Percentiles rank a stretch among this genome's conserved stretches.
Conservation (phyloP, 1,140 invertebrate species). For the Drosophila ficusphila region DNA sequence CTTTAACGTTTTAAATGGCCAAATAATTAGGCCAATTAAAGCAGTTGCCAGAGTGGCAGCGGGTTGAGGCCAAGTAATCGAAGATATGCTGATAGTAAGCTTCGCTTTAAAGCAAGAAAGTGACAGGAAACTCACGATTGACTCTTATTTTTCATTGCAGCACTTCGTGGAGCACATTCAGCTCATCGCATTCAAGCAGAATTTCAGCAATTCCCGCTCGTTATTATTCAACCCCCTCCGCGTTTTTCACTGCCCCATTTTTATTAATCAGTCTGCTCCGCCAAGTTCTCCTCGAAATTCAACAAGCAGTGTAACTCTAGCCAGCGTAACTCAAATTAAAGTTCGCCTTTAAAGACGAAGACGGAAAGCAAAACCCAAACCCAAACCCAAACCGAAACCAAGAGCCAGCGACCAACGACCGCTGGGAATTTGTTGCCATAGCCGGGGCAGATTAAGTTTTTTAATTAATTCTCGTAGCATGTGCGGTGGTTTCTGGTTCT, state of each 20-base stretch:
- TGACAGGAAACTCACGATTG: too few relatives aligned
- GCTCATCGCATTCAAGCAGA: too few relatives aligned
- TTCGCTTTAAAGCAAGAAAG: too few relatives aligned
- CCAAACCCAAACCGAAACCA: conserved; percentile 23
- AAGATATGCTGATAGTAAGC: too few relatives aligned
- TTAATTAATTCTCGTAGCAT: conserved; percentile 67
- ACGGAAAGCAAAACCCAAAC: too few relatives aligned
- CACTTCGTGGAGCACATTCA: too few relatives aligned
- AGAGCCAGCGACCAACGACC: conserved; percentile 15
- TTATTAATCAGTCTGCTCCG: neutral
- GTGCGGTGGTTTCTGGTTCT: conserved; percentile 9
- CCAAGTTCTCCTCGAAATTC: neutral
- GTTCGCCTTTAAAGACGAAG: neutral
- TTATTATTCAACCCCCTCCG: too few relatives aligned
- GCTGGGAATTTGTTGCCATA: conserved; percentile 30
- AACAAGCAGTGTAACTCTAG: conserved; percentile 2
- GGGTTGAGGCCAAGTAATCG: conserved; percentile 16
- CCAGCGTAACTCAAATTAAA: neutral
- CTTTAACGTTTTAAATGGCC: neutral
- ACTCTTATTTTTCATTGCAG: too few relatives aligned
- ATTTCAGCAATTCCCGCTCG: too few relatives aligned
- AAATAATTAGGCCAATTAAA: neutral
- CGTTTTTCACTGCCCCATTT: neutral
- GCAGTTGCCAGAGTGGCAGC: neutral
- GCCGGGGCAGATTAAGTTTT: conserved; percentile 74